Percentiles rank a stretch among this genome's conserved stretches.
Evolutionary conservation across 1,140 invertebrate species (phyloP).

Genomic region (Heliconius eleuchia): DNA sequence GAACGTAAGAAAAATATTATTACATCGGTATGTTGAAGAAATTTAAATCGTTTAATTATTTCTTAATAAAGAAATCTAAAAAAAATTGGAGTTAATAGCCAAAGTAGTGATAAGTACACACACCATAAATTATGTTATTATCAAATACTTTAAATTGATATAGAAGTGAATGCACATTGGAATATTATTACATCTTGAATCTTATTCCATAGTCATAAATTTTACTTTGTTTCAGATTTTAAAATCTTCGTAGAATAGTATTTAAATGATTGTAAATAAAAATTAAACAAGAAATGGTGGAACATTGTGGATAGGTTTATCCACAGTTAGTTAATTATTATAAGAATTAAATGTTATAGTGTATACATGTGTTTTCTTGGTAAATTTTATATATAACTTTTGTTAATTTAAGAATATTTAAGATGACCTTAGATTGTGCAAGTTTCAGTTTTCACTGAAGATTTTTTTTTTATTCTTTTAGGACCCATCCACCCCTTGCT

Average conservation of each 20-base stretch:
- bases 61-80: background rate
- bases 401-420: background rate
- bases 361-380: background rate
- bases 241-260: background rate
- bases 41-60: background rate
- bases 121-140: no score
- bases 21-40: conserved; percentile 13
- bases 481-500: no score
- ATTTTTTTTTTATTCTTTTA: no score
- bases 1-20: conserved; percentile 73
- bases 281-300: background rate
- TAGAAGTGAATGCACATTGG: no score
- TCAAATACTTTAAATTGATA: no score
- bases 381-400: background rate
- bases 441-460: no score
- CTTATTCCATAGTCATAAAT: no score
- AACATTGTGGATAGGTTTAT: conserved; percentile 1
- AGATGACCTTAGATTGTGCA: background rate
- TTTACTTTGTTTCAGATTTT: conserved; percentile 21
- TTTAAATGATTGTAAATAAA: background rate
- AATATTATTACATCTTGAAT: no score
- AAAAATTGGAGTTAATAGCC: background rate
- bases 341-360: conserved; percentile 2
- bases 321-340: background rate
- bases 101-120: background rate